Percentiles rank a stretch among this genome's conserved stretches.
Evolutionary conservation across 1,140 invertebrate genomes (phyloP).

Genomic region (Lordiphosa mommai): DNA sequence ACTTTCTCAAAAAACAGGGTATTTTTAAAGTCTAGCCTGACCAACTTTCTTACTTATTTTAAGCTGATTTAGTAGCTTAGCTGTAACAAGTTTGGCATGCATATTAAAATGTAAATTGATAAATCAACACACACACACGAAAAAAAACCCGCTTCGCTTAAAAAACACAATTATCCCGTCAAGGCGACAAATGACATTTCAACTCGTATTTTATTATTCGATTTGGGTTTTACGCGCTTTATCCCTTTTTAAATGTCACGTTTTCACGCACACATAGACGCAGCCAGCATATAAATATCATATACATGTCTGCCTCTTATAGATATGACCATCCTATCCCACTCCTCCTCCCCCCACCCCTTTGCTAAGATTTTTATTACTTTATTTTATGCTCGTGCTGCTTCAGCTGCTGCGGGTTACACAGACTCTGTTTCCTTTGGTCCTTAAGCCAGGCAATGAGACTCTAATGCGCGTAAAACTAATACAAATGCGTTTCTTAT

Average conservation of each 20-base stretch:
- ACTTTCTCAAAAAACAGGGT: too few relatives aligned
- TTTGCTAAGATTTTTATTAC: constrained; percentile 74
- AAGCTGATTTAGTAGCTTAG: constrained; percentile 15
- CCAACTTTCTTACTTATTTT: not conserved
- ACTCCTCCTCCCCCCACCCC: not conserved
- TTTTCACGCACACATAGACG: constrained; percentile 23
- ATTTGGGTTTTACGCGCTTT: constrained; percentile 62
- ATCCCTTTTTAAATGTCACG: constrained; percentile 72
- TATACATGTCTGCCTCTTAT: constrained; percentile 58
- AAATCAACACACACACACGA: not conserved
- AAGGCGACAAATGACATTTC: constrained; percentile 38
- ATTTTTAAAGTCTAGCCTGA: too few relatives aligned
- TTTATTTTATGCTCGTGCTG: constrained; percentile 71
- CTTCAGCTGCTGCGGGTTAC: constrained; percentile 40
- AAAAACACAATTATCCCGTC: constrained; percentile 63
- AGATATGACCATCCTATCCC: constrained; percentile 47
- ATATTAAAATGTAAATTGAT: not conserved
- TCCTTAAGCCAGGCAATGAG: constrained; percentile 71
- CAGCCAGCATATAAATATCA: constrained; percentile 39
- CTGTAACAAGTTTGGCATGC: not conserved
- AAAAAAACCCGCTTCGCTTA: too few relatives aligned
- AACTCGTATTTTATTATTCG: constrained; percentile 67
- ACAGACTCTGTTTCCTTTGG: constrained; percentile 12
- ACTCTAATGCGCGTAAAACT: constrained; percentile 77
- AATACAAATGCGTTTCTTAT: constrained; percentile 77